Conservation (phyloP, 2,888 invertebrate species). For the Caenorhabditis doughertyi region DNA sequence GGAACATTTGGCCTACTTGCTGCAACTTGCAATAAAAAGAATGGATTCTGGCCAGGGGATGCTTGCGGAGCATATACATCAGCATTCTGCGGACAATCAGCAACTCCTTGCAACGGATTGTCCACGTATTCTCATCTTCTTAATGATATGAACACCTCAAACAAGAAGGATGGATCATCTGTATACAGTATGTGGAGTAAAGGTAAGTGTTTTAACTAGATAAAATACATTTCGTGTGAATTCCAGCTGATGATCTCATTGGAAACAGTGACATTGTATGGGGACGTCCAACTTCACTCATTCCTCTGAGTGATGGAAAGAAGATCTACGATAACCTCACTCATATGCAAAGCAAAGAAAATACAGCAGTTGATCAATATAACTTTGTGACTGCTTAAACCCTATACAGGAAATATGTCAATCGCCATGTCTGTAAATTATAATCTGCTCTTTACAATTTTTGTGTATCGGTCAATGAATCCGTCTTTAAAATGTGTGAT, state of each 20-base stretch:
- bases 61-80: constrained; percentile 62
- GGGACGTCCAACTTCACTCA: constrained; percentile 73
- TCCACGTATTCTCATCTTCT: constrained; percentile 59
- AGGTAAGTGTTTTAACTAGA: constrained; percentile 23
- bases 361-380: constrained; percentile 70
- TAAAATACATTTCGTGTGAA: not conserved
- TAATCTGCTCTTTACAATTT: constrained; percentile 4
- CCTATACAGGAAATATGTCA: not conserved
- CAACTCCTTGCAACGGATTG: constrained; percentile 39
- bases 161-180: constrained; percentile 49
- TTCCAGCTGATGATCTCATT: constrained; percentile 76
- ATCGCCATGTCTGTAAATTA: constrained; percentile 42
- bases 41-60: constrained; percentile 75
- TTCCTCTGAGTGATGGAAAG: constrained; percentile 67
- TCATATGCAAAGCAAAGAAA: constrained; percentile 76
- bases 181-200: constrained; percentile 72
- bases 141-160: constrained; percentile 64
- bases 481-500: constrained; percentile 25
- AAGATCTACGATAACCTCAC: constrained; percentile 64
- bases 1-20: constrained; percentile 57
- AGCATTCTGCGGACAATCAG: constrained; percentile 60
- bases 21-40: constrained; percentile 73
- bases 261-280: constrained; percentile 73
- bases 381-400: constrained; percentile 38
- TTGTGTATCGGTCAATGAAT: constrained; percentile 31